phyloP scores from a whole-genome alignment of 2,888 invertebrate genomes.

The Germaria angustata region DNA sequence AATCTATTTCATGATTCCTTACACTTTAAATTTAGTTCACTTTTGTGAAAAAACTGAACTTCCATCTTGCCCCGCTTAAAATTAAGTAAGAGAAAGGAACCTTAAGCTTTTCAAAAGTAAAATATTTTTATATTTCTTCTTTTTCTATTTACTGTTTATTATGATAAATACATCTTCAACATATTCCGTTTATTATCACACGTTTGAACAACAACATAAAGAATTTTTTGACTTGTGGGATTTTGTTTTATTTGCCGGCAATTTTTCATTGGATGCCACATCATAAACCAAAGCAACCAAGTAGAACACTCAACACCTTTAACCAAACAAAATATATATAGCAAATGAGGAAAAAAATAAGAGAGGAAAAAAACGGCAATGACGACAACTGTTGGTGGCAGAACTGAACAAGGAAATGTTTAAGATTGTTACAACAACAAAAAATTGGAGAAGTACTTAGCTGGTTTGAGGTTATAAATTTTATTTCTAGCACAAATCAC shows the following conservation, averaged over 20 bases:
- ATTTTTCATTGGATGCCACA: slow-evolving; percentile 66
- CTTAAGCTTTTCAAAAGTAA: neutral
- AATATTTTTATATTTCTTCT: neutral
- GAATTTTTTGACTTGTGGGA: slow-evolving; percentile 61
- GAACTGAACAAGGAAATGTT: slow-evolving; percentile 43
- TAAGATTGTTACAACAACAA: slow-evolving; percentile 16
- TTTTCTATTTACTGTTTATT: slow-evolving; percentile 10
- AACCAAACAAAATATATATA: slow-evolving; percentile 39
- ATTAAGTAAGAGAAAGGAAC: no score
- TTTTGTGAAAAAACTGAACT: no score
- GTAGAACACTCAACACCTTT: slow-evolving; percentile 58
- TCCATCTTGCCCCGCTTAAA: no score
- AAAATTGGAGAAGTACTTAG: neutral
- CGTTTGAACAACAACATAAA: slow-evolving; percentile 42
- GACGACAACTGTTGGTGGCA: slow-evolving; percentile 55
- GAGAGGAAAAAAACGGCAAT: slow-evolving; percentile 7
- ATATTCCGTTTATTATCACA: slow-evolving; percentile 56
- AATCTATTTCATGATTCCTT: no score
- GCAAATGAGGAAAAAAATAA: slow-evolving; percentile 1
- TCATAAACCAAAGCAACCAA: slow-evolving; percentile 58
- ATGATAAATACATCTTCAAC: slow-evolving; percentile 42
- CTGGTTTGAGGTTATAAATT: slow-evolving; percentile 66
- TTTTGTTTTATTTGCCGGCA: slow-evolving; percentile 64
- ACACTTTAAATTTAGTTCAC: no score
- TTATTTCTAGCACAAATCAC: slow-evolving; percentile 65